Conservation (phyloP, 2,888 invertebrate genomes). For the Pandemis heparana region DNA sequence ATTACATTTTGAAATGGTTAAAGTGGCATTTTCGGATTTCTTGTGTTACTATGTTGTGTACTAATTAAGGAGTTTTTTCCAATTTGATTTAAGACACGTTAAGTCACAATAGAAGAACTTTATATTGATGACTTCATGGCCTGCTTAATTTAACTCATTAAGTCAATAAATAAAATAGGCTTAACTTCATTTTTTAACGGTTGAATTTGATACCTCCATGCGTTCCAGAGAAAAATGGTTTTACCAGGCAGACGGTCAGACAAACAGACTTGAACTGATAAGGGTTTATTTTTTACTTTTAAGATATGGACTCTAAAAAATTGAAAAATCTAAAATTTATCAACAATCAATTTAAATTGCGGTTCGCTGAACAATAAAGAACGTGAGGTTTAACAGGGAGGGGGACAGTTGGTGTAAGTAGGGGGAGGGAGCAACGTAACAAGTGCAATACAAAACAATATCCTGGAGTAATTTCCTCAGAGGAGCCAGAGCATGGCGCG, state of each 20-base stretch:
- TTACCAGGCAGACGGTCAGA: too few relatives aligned
- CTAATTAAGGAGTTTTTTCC: slow-evolving; percentile 23
- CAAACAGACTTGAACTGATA: too few relatives aligned
- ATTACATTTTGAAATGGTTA: slow-evolving; percentile 48
- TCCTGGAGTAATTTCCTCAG: slow-evolving; percentile 64
- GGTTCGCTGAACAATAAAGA: slow-evolving; percentile 15
- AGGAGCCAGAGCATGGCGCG: slow-evolving; percentile 50
- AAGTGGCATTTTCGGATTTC: slow-evolving; percentile 38
- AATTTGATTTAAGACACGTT: not conserved
- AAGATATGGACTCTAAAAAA: too few relatives aligned
- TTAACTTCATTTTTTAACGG: too few relatives aligned
- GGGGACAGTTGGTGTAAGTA: slow-evolving; percentile 4
- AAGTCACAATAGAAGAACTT: too few relatives aligned
- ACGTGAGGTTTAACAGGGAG: slow-evolving; percentile 19
- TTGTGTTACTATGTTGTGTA: too few relatives aligned
- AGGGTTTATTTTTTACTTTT: not conserved
- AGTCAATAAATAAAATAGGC: too few relatives aligned
- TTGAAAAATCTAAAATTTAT: not conserved
- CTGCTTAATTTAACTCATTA: too few relatives aligned
- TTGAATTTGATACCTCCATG: too few relatives aligned
- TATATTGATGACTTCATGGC: too few relatives aligned
- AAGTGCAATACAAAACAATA: slow-evolving; percentile 69
- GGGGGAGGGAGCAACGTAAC: slow-evolving; percentile 49
- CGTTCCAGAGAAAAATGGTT: too few relatives aligned
- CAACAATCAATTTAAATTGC: not conserved